These are phyloP conservation scores for Drosophila parabipectinata DNA, from an alignment of 1,140 invertebrate species.

Conservation along the genomic window DNA sequence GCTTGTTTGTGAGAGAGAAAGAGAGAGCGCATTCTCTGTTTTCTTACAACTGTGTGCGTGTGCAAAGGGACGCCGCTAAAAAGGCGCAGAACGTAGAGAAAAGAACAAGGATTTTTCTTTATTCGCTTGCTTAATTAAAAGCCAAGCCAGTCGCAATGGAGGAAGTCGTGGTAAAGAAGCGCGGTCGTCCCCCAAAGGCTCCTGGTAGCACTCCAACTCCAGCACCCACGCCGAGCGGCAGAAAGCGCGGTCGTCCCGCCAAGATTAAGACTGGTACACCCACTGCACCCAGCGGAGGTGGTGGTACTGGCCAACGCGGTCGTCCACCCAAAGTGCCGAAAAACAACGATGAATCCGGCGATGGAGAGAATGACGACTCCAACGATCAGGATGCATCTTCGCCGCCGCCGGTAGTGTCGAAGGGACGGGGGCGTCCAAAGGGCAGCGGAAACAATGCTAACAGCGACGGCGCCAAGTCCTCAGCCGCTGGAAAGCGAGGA, in stretches of 20 bases:
- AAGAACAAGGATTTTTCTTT: slow-evolving; percentile 30
- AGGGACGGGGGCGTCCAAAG: slow-evolving; percentile 70
- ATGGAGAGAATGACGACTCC: slow-evolving; percentile 36
- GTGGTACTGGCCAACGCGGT: slow-evolving; percentile 26
- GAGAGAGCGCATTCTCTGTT: slow-evolving; percentile 10
- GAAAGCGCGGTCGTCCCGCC: slow-evolving; percentile 60
- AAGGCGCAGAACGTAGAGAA: slow-evolving; percentile 37
- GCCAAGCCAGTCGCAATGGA: slow-evolving; percentile 39
- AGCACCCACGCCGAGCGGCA: slow-evolving; percentile 5
- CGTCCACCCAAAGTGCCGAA: slow-evolving; percentile 33
- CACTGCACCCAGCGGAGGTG: background rate
- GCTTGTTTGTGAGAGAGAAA: background rate
- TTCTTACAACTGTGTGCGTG: slow-evolving; percentile 11
- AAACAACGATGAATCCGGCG: slow-evolving; percentile 25
- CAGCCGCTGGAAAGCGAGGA: slow-evolving; percentile 42
- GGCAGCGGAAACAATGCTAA: slow-evolving; percentile 17
- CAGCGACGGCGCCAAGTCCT: slow-evolving; percentile 25
- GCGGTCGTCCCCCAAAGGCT: slow-evolving; percentile 58
- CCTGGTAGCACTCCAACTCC: background rate
- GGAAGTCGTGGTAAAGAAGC: slow-evolving; percentile 55
- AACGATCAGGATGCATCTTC: slow-evolving; percentile 2
- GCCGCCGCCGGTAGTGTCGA: slow-evolving; percentile 13
- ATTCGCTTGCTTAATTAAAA: slow-evolving; percentile 30
- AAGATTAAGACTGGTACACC: slow-evolving; percentile 44
- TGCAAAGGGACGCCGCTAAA: slow-evolving; percentile 54